phyloP scores from a whole-genome alignment of 2,797 vertebrate genomes.

The Streptopelia turtur region DNA sequence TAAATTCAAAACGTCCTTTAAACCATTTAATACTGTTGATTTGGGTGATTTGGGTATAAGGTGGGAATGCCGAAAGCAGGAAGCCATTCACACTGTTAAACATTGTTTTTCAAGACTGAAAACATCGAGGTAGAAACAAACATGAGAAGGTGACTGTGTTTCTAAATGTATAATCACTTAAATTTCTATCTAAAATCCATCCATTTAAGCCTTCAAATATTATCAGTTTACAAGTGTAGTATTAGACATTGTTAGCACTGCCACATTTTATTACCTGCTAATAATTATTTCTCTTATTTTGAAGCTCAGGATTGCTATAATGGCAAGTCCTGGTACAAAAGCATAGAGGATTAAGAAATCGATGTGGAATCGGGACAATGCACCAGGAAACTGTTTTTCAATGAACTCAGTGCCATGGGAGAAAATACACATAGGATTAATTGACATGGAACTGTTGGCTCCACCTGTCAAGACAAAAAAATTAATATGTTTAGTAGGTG shows the following conservation, averaged over 20 bases:
- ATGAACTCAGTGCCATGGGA: slow-evolving; percentile 73
- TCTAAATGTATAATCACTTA: neutral
- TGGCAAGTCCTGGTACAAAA: slow-evolving; percentile 87
- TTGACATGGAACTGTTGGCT: slow-evolving; percentile 35
- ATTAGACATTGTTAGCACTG: neutral
- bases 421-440: slow-evolving; percentile 44
- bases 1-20: neutral
- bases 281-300: slow-evolving; percentile 87
- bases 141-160: neutral
- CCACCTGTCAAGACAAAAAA: slow-evolving; percentile 64
- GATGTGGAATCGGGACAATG: slow-evolving; percentile 81
- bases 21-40: neutral
- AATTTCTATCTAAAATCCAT: neutral
- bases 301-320: slow-evolving; percentile 88
- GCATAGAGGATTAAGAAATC: slow-evolving; percentile 91
- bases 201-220: neutral
- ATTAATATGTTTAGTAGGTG: neutral
- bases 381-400: slow-evolving; percentile 79
- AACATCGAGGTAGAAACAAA: neutral
- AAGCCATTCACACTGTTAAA: neutral
- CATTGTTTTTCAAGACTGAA: neutral
- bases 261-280: slow-evolving; percentile 74
- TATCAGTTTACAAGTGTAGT: neutral
- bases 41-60: neutral
- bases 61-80: neutral